Evolutionary conservation across 1,140 invertebrate species (phyloP).

Genomic region (Chrysomallon squamiferum): DNA sequence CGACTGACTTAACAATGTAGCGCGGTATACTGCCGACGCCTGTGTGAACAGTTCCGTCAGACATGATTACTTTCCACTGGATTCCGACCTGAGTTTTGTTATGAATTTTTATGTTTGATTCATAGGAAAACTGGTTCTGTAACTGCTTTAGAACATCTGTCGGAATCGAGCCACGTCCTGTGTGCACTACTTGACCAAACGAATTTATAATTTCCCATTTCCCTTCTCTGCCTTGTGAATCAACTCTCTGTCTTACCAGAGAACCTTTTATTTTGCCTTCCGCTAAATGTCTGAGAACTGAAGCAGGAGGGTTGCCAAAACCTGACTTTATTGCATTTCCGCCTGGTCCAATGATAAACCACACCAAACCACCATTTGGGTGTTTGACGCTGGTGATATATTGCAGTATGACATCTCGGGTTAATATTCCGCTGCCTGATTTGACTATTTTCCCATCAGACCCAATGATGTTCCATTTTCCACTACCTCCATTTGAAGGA

Average conservation of each 20-base stretch:
- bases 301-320: constrained; percentile 1
- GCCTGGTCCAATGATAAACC: constrained; percentile 7
- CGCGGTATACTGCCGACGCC: constrained; percentile 11
- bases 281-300: background rate
- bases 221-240: background rate
- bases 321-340: constrained; percentile 12
- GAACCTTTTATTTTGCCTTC: background rate
- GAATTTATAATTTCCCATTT: background rate
- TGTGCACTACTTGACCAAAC: background rate
- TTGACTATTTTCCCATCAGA: background rate
- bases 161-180: background rate
- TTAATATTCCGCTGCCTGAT: constrained; percentile 14
- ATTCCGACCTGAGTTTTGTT: background rate
- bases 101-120: background rate
- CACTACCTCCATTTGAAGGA: background rate
- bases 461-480: background rate
- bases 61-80: constrained; percentile 13
- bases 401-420: constrained; percentile 15
- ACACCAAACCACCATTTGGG: background rate
- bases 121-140: no score
- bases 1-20: background rate
- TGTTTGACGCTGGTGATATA: background rate
- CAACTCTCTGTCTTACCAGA: background rate
- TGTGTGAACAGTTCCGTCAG: constrained; percentile 15
- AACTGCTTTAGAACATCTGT: background rate